Evolutionary conservation across 1,140 invertebrate genomes (phyloP).

Genomic region (Apis mellifera): DNA sequence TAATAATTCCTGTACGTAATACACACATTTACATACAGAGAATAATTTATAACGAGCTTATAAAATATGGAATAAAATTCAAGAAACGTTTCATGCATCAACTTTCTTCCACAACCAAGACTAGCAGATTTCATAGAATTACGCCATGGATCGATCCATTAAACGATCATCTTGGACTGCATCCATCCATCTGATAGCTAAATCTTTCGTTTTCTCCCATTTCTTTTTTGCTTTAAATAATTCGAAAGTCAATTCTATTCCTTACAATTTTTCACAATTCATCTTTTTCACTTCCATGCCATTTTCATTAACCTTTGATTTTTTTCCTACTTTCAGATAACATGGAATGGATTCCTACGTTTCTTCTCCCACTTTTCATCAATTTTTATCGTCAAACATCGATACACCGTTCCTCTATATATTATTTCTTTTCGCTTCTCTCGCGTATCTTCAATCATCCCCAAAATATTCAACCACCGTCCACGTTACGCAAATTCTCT

Average conservation of each 20-base stretch:
- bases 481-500: neutral
- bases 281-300: neutral
- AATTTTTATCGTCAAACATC: neutral
- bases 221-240: neutral
- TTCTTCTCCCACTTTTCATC: neutral
- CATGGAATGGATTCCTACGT: neutral
- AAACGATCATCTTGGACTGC: conserved; percentile 36
- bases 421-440: neutral
- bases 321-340: neutral
- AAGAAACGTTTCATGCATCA: neutral
- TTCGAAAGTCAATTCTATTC: neutral
- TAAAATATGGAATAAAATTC: no score
- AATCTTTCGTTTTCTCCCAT: neutral
- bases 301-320: neutral
- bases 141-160: conserved; percentile 57
- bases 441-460: neutral
- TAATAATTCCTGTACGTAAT: no score
- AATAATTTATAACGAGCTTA: no score
- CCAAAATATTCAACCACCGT: neutral
- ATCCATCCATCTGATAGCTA: neutral
- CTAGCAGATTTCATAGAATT: no score
- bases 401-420: no score
- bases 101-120: neutral
- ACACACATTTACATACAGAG: no score
- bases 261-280: neutral